Evolutionary conservation across 2,888 invertebrate genomes (phyloP), one percentile per base, ranked within the genome.

Genomic region (Macaria liturata): DNA sequence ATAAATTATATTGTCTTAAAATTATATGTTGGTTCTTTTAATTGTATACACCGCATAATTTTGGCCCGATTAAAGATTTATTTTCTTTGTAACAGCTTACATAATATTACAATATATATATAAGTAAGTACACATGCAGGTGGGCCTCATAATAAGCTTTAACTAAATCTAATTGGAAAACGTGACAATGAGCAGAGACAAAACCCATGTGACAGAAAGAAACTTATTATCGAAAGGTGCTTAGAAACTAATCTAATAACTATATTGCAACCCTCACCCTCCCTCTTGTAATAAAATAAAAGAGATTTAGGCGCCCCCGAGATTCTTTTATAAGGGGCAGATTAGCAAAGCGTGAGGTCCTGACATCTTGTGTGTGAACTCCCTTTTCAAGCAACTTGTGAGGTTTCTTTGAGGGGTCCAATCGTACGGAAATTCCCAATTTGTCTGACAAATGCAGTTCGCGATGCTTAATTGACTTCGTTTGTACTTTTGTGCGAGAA

Each of bases 401-500:
- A 55, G 67, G 49, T 63, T 66, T 67, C 45, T 57, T 56, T 56
- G 57, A 53, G 65, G 64, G 67, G 64, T 59, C 55, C 56, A 46
- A 61, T 63, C 65, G 61, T 64, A 68, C 64, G 66, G 54, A 67
- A 61, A 66, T 69, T 65, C 65, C 69, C 77, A 71, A 80, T 80
- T 76, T 70, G 71, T 68, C 71, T 79, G 80, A 76, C 79, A 80
- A 81, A 80, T 80, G 80, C 81, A 81, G 73, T 79, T 76, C 72
- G 39, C 43, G 65, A 67, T 69, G 70, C 73, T 70, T 81, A 79
- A 81, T 81, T 80, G 79, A 78, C 71, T 80, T 78, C 75, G 75
- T 80, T 80, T 72, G 66, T 50, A 60, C 49, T 61, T 61, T 56
- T 51, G 48, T 59, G 57, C 9, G 30, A 40, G 46, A 47, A 59